Evolutionary conservation across 2,888 invertebrate genomes (phyloP).

Genomic region (Phasia obesa): DNA sequence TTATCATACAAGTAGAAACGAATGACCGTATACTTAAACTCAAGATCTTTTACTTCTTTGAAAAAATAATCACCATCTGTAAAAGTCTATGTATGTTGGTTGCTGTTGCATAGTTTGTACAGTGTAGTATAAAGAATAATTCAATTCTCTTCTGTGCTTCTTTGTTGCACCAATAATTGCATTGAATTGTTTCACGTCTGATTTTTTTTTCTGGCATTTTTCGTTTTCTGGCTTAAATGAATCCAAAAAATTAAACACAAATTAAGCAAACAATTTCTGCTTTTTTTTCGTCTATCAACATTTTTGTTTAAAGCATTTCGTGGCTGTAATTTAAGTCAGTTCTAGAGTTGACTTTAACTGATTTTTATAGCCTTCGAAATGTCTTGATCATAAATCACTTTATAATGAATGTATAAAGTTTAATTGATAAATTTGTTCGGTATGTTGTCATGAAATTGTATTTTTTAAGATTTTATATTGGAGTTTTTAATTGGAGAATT

Average conservation of each 20-base stretch:
- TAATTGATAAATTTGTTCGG: slow-evolving; percentile 70
- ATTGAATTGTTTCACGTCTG: slow-evolving; percentile 72
- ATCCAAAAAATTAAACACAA: slow-evolving; percentile 55
- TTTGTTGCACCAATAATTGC: slow-evolving; percentile 72
- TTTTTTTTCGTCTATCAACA: slow-evolving; percentile 53
- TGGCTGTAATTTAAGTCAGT: slow-evolving; percentile 40
- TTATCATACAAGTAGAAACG: slow-evolving; percentile 68
- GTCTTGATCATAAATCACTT: slow-evolving; percentile 69
- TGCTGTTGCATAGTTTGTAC: slow-evolving; percentile 30
- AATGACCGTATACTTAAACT: slow-evolving; percentile 30
- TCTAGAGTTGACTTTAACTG: slow-evolving; percentile 55
- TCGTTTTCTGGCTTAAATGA: slow-evolving; percentile 44
- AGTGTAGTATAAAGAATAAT: slow-evolving; percentile 49
- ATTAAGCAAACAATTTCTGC: slow-evolving; percentile 48
- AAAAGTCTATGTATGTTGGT: background rate
- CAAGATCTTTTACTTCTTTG: slow-evolving; percentile 24
- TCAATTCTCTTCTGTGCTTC: slow-evolving; percentile 35
- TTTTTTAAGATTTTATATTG: slow-evolving; percentile 52
- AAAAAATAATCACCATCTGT: slow-evolving; percentile 40
- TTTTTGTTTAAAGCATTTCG: slow-evolving; percentile 46
- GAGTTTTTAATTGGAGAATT: slow-evolving; percentile 36
- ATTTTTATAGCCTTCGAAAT: slow-evolving; percentile 70
- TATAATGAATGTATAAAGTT: slow-evolving; percentile 55
- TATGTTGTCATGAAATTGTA: slow-evolving; percentile 66
- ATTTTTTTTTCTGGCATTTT: slow-evolving; percentile 26